Evolutionary conservation across 1,140 invertebrate genomes (phyloP).

Genomic region (Megathymus violae): DNA sequence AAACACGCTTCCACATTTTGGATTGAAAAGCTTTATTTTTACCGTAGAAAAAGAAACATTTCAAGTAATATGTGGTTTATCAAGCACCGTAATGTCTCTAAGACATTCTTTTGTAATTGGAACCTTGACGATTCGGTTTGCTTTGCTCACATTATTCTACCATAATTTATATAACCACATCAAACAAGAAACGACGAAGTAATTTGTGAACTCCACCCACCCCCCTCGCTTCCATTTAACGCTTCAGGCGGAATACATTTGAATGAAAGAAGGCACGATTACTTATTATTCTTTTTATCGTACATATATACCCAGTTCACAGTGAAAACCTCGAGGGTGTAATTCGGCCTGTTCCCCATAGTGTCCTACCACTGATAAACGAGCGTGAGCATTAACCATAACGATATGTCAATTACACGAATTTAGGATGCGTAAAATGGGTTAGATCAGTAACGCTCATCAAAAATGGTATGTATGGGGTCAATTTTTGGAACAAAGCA

Average conservation of each 20-base stretch:
- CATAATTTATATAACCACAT: constrained; percentile 39
- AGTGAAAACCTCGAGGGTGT: constrained; percentile 15
- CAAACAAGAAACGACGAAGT: constrained; percentile 41
- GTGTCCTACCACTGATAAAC: constrained; percentile 19
- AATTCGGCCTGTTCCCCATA: background rate
- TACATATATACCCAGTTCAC: constrained; percentile 35
- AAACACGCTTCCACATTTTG: background rate
- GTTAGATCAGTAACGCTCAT: constrained; percentile 21
- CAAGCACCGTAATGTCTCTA: background rate
- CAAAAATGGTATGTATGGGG: constrained; percentile 22
- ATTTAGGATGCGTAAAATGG: constrained; percentile 9
- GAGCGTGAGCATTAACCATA: constrained; percentile 9
- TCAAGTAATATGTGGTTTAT: background rate
- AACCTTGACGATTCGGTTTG: constrained; percentile 11
- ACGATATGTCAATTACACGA: constrained; percentile 24
- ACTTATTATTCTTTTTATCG: constrained; percentile 49
- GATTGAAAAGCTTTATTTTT: background rate
- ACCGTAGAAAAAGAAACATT: background rate
- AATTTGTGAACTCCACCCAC: constrained; percentile 45
- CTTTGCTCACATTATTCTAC: constrained; percentile 25
- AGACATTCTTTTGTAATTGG: background rate
- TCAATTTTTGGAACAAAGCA: constrained; percentile 29
- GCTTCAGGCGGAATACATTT: constrained; percentile 52
- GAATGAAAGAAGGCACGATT: constrained; percentile 54
- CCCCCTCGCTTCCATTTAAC: constrained; percentile 42